Evolutionary conservation across 2,888 invertebrate species (phyloP), one percentile per base, ranked within the genome.

Genomic region (Drosophila acutilabella): DNA sequence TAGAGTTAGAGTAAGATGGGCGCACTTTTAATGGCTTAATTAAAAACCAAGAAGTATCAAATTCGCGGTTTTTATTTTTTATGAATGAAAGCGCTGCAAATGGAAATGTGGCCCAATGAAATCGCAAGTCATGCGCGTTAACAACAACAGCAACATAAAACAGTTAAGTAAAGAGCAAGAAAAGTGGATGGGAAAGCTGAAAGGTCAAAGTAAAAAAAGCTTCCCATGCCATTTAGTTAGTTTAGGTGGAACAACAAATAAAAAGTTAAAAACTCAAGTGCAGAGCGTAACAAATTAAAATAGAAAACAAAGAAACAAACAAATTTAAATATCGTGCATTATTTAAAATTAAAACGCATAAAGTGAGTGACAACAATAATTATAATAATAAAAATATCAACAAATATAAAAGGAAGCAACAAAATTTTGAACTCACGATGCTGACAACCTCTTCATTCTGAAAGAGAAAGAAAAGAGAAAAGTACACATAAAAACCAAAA

Each of bases 361-460:
- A 14, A 47, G 66, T 70, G 23, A 67, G 54, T 48, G 33, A 61
- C 62, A 58, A 65, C 40, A 77, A 57, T 60, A 64, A 48, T 33
- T 42, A 51, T 33, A 30, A 41, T 47, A 5, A 36, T 11, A 36
- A 36, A 1, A 36, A 36, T 30, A 30, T 8, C 30, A 30, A 30
- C 30, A 36, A 11, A 13, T 8, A 36, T 8, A 36, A 36, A 36
- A 11, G 13, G 36, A 68, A 26, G 18, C 75, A 78, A 77, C 52
- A 61, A 82, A 78, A 72, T 66, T 79, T 80, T 77, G 82, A 89
- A 92, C 92, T 91, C 91, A 91, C 91, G 83, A 91, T 91, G 92
- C 91, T 91, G 89, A 91, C 92, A 91, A 91, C 91, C 91, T 92
- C 72, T 88, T 91, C 91, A 90, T 91, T 91, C 91, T 91, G 91